Conservation (phyloP, 2,888 invertebrate genomes). For the Dasypolia templi region DNA sequence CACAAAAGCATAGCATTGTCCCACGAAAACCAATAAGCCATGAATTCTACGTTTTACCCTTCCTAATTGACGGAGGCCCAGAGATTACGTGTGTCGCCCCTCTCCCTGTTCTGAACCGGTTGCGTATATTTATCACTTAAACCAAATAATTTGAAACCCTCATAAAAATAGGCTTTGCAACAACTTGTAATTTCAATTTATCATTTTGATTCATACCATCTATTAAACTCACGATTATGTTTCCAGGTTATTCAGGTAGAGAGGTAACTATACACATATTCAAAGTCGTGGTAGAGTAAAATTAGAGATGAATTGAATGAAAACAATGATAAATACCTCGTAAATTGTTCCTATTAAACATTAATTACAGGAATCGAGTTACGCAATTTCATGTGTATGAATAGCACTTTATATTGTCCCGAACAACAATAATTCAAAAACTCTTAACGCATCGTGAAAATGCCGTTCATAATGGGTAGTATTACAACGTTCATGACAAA, state of each 20-base stretch:
- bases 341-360: constrained; percentile 1
- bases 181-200: constrained; percentile 32
- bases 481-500: constrained; percentile 12
- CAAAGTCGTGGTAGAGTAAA: background rate
- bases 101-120: constrained; percentile 31
- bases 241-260: constrained; percentile 22
- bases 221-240: constrained; percentile 22
- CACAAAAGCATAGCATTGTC: constrained; percentile 61
- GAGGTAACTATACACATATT: background rate
- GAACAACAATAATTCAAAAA: constrained; percentile 30
- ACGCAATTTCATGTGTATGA: background rate
- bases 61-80: constrained; percentile 66
- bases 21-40: constrained; percentile 69
- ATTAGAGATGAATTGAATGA: background rate
- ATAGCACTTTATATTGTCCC: constrained; percentile 9
- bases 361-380: background rate
- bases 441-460: constrained; percentile 2
- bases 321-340: background rate
- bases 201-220: constrained; percentile 43
- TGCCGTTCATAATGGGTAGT: background rate
- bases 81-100: constrained; percentile 61
- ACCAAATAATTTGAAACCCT: constrained; percentile 46
- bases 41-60: constrained; percentile 63
- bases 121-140: constrained; percentile 54
- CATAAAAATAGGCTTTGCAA: constrained; percentile 44